A percentile compares a stretch with the other conserved stretches of the same genome.
These are phyloP conservation scores for Sinodicranocentrus sp. DNA, from an alignment of 2,888 invertebrate genomes.

Conservation along the genomic window DNA sequence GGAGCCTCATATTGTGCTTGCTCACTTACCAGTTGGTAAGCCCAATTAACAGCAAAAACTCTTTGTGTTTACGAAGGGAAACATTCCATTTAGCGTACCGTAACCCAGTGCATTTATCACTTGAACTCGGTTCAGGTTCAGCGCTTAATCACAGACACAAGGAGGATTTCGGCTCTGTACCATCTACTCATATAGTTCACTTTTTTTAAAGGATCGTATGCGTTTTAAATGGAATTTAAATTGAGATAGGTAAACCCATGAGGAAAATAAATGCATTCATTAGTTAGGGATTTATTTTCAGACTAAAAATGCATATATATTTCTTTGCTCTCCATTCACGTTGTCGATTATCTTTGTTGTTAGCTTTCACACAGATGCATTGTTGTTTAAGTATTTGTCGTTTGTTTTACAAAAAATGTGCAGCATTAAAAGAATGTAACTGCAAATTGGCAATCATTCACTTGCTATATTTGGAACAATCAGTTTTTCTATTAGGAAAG, in stretches of 20 bases:
- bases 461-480: slow-evolving; percentile 63
- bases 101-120: slow-evolving; percentile 56
- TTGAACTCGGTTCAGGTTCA: slow-evolving; percentile 56
- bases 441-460: slow-evolving; percentile 68
- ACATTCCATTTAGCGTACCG: slow-evolving; percentile 55
- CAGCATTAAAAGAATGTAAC: slow-evolving; percentile 51
- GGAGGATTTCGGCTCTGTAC: background rate
- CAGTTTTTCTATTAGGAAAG: slow-evolving; percentile 26
- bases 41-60: slow-evolving; percentile 58
- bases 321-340: no score
- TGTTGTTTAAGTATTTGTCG: no score
- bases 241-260: no score
- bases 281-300: no score
- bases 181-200: background rate
- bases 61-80: slow-evolving; percentile 33
- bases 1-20: background rate
- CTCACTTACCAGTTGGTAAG: slow-evolving; percentile 33
- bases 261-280: no score
- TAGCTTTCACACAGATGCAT: no score
- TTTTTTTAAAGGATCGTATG: background rate
- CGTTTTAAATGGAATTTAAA: no score
- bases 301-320: no score
- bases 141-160: slow-evolving; percentile 15
- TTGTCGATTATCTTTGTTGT: no score
- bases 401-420: no score